Conservation (phyloP, 2,797 vertebrate species). For the Lagodon rhomboides region DNA sequence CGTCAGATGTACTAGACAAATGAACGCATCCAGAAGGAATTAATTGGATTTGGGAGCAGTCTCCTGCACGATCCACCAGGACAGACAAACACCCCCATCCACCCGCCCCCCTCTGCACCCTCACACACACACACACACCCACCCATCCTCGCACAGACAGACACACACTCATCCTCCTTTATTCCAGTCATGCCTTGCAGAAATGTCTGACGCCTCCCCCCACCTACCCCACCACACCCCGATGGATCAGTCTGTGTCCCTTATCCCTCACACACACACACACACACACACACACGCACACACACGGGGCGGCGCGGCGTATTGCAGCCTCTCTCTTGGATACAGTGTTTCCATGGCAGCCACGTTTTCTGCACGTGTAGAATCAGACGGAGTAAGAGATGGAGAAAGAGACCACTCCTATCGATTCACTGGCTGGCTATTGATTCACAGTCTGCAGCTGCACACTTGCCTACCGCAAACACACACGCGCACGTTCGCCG, state of each 20-base stretch:
- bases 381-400: conserved; percentile 60
- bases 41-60: conserved; percentile 86
- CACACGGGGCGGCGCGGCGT: conserved; percentile 21
- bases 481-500: conserved; percentile 9
- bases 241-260: conserved; percentile 76
- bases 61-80: conserved; percentile 81
- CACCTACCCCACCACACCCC: conserved; percentile 35
- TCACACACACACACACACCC: conserved; percentile 40
- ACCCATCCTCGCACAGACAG: conserved; percentile 30
- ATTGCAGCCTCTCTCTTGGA: conserved; percentile 77
- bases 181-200: conserved; percentile 84
- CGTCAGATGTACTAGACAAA: conserved; percentile 79
- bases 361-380: conserved; percentile 82
- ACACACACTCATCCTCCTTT: conserved; percentile 68
- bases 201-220: conserved; percentile 76
- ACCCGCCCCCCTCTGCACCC: conserved; percentile 43
- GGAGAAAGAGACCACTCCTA: conserved; percentile 74
- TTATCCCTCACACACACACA: conserved; percentile 44
- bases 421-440: conserved; percentile 67
- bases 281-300: conserved; percentile 1
- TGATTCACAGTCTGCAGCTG: conserved; percentile 70
- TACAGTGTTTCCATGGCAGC: conserved; percentile 86
- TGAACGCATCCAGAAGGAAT: conserved; percentile 86
- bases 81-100: conserved; percentile 73
- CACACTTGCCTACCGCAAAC: conserved; percentile 63